A percentile compares a stretch with the other conserved stretches of the same genome.
phyloP scores from a whole-genome alignment of 1,140 invertebrate species.

The Drosophila miranda region DNA sequence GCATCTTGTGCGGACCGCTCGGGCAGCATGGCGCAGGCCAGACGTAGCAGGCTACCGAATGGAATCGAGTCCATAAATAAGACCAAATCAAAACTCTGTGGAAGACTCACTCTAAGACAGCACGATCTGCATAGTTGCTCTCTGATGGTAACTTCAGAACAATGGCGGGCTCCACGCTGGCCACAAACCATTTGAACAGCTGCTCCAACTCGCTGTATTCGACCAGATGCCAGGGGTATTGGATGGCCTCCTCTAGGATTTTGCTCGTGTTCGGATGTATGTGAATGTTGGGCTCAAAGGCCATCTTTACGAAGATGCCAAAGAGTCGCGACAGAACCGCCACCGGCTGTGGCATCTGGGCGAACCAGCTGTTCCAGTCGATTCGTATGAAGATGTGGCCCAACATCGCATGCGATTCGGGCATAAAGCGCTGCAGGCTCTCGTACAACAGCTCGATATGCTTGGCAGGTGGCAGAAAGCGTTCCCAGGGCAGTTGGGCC shows the following conservation, averaged over 20 bases:
- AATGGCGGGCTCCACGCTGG: slow-evolving; percentile 89
- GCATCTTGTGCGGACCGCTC: slow-evolving; percentile 36
- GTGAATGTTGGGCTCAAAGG: slow-evolving; percentile 88
- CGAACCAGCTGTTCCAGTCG: slow-evolving; percentile 80
- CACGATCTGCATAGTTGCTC: slow-evolving; percentile 82
- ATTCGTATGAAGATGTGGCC: slow-evolving; percentile 86
- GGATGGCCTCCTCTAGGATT: slow-evolving; percentile 86
- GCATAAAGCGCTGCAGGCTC: slow-evolving; percentile 86
- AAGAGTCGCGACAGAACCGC: slow-evolving; percentile 78
- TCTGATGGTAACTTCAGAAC: slow-evolving; percentile 84
- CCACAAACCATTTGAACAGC: slow-evolving; percentile 90
- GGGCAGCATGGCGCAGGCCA: slow-evolving; percentile 65
- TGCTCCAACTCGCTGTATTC: slow-evolving; percentile 87
- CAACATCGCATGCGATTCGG: slow-evolving; percentile 88
- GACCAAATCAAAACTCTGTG: no score
- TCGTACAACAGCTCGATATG: slow-evolving; percentile 85
- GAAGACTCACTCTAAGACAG: slow-evolving; percentile 82
- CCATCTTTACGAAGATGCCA: slow-evolving; percentile 87
- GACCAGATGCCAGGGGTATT: slow-evolving; percentile 88
- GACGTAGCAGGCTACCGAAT: slow-evolving; percentile 55
- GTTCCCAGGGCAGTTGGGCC: slow-evolving; percentile 88
- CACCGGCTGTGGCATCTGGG: slow-evolving; percentile 79
- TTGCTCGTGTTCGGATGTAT: slow-evolving; percentile 82
- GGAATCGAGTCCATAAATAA: not conserved
- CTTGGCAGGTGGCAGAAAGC: slow-evolving; percentile 86